These are phyloP conservation scores for Hyposoter didymator DNA, from an alignment of 2,888 invertebrate genomes.

Conservation along the genomic window DNA sequence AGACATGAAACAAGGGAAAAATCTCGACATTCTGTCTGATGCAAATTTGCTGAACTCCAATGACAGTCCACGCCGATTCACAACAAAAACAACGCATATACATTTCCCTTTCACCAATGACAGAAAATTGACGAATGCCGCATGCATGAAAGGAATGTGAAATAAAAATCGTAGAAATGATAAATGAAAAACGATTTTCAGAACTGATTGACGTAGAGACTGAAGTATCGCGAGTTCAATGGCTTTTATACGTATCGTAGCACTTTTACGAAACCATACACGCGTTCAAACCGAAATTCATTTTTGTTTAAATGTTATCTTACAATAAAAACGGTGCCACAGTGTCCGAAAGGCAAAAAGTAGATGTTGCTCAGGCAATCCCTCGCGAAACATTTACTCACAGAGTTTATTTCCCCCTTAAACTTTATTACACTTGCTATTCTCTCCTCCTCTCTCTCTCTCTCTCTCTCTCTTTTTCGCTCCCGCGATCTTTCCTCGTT, in stretches of 20 bases:
- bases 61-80: background rate
- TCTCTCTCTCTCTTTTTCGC: conserved; percentile 3
- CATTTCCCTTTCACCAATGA: background rate
- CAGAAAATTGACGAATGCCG: background rate
- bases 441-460: background rate
- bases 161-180: background rate
- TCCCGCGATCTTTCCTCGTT: conserved; percentile 1
- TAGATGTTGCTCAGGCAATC: background rate
- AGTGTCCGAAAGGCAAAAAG: background rate
- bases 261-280: background rate
- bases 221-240: background rate
- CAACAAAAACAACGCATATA: conserved; percentile 5
- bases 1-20: background rate
- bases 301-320: background rate
- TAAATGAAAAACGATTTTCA: background rate
- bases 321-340: background rate
- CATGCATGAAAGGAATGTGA: background rate
- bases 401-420: conserved; percentile 16
- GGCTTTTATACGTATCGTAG: background rate
- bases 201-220: background rate
- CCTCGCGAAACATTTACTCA: conserved; percentile 18
- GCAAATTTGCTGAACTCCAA: conserved; percentile 1
- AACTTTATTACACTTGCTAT: conserved; percentile 33
- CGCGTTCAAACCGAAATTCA: background rate
- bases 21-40: conserved; percentile 9